These are phyloP conservation scores for Platynereis dumerilii DNA, from an alignment of 2,888 invertebrate genomes.

Conservation along the genomic window DNA sequence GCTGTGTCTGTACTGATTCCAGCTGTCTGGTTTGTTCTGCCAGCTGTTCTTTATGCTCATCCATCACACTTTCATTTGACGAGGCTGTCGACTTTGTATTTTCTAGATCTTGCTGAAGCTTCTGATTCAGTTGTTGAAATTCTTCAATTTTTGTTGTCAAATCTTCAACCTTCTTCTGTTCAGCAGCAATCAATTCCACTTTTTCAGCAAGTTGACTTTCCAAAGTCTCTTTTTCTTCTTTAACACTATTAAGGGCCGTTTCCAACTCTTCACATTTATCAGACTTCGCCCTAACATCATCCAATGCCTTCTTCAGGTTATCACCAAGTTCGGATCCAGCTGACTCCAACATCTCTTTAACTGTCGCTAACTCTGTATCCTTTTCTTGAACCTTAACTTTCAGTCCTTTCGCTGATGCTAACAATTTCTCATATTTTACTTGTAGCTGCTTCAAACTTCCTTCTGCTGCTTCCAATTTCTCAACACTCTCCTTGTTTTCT, in stretches of 20 bases:
- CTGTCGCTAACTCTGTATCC: background rate
- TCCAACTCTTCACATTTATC: constrained; percentile 2
- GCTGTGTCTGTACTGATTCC: background rate
- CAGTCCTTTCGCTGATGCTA: constrained; percentile 2
- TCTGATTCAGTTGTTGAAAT: no score
- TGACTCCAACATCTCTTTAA: background rate
- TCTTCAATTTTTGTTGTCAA: background rate
- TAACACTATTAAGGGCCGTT: background rate
- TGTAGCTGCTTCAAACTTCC: constrained; percentile 7
- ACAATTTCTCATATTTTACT: background rate
- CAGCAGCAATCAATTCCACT: background rate
- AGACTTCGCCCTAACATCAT: background rate
- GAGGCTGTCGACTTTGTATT: no score
- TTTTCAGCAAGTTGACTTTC: background rate
- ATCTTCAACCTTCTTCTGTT: background rate
- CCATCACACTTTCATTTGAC: no score
- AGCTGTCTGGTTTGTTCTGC: background rate
- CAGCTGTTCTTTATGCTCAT: no score
- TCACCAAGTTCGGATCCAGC: background rate
- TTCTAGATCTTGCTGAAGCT: no score
- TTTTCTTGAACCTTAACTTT: background rate
- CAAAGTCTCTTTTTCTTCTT: constrained; percentile 5
- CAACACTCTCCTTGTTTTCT: constrained; percentile 3
- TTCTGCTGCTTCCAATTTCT: constrained; percentile 1
- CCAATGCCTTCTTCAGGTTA: background rate